Evolutionary conservation across 1,140 invertebrate genomes (phyloP), one percentile per base, ranked within the genome.

Genomic region (Heliothis virescens): DNA sequence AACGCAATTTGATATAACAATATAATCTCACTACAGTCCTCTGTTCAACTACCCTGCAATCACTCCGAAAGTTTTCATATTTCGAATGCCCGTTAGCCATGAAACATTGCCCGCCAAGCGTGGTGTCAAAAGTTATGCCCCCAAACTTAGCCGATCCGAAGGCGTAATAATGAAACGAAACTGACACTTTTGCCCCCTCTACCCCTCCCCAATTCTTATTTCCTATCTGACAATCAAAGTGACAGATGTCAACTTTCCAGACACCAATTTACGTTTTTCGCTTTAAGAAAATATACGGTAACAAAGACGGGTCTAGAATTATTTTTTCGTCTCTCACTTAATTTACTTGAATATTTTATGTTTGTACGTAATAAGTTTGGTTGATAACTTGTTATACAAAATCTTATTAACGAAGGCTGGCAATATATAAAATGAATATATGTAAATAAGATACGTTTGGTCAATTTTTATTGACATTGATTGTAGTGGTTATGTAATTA

Each of bases 241-340:
- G 81, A 79, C 78, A 82, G 73, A 47, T 82, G 78, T 77, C 81
- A 82, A 79, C 72, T 75, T 72, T 67, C 21, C 55, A 59, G 52
- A 57, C 50, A 69, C 62, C 52, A 69, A 69, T 78, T 78, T 69
- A 15, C 21, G n/a, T 69, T 78, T 69, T 48, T 69, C 48, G 47
- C 18, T 52, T 69, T 69, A n/a, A 26, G 63, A 67, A 26, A 53
- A 69, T 69, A 69, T 52, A 21, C 13, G 47, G 67, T 73, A 41
- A 73, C 69, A 55, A 57, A 57, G 52, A 16, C 11, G 10, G 16
- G 2, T 11, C 13, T 26, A 69, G 13, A 50, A 16, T 53, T 48
- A 48, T 41, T 18, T 47, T 48, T 18, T 47, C 34, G 16, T 48
- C 16, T 18, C 3, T 11, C 34, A 18, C 16, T 18, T 65, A 65